Base-by-base conservation (phyloP, 1,140 invertebrate species). In the Achroia grisella region DNA sequence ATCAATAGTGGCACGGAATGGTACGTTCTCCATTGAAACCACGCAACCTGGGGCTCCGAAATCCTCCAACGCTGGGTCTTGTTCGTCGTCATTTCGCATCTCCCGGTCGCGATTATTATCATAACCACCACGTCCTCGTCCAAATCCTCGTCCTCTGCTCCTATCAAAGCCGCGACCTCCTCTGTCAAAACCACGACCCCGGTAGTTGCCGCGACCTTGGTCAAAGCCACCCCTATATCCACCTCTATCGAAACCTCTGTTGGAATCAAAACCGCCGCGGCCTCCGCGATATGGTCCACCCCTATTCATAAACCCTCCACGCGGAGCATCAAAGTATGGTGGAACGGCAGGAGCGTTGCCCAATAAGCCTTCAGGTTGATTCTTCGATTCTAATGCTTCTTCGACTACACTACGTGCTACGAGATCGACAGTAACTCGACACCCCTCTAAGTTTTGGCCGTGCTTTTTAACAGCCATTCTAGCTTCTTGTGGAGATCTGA, bases 11-110 rank as follows among this genome's bases (percentile, higher is more conserved):
- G 95, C 94, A 44, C 93, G 91, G 73, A 93, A 97, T 0, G 95
- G 95, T 0, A 98, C 90, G 75, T 98, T 98, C 61, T 93, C 91
- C 60, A 96, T 84, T 0, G 90, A 90, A 0, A 98, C 79, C 0
- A 96, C 93, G 71, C 94, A 97, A 6, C 94, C 94, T 1, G 92
- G 92, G 31, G 90, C 90, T 2, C 90, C 92, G 56, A 95, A 94
- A 28, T 89, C 89, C 12, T 93, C 86, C 0, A 89, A 77, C 15
- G 67, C 71, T 1, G 65, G 68, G 40, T 71, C 77, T 2, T 60
- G 54, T 3, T 74, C 69, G 31, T 77, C 79, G 0, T 66, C 66
- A 23, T 3, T 23, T 0, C 47, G 17, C 2, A 12, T 9, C n/a
- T 37, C 50, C 9, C 62, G 65, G 6, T 50, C 48, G 17, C 17